Evolutionary conservation across 2,888 invertebrate genomes (phyloP), one percentile per base, ranked within the genome.

Genomic region (Omphaloscelis lunosa): DNA sequence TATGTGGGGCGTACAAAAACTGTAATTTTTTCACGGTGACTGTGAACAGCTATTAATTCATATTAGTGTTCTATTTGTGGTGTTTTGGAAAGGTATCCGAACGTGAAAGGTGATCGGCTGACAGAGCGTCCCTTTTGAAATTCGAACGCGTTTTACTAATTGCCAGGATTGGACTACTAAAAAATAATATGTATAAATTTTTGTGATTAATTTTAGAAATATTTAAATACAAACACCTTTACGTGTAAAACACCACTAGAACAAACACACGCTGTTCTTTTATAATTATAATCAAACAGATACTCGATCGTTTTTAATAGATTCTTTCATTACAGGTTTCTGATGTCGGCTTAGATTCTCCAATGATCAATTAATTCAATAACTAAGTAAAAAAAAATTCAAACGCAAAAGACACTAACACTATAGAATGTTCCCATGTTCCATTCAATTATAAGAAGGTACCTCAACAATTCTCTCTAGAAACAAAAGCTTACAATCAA

Each of bases 11-110:
- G 92, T 93, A 90, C 84, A 87, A 90, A 95, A 94, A 92, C 91
- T 91, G 85, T 91, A 90, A 92, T 93, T 93, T 93, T 93, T 91
- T 90, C 80, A 87, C 86, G 83, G 86, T 85, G 89, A 87, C 89
- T 89, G 87, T 89, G 90, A 91, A 88, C 85, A 87, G 87, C 93
- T 93, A 95, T 95, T 95, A 94, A 94, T 95, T 95, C 93, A 94
- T 94, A 95, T 95, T 95, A 94, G 92, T 93, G 92, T 92, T 89
- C 89, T 89, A 89, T 88, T 86, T 85, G 72, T 86, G 79, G 80
- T 79, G 80, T 84, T 89, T 89, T 61, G 86, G 77, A 79, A 88
- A 82, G 65, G 77, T 85, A 88, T 87, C 78, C 85, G 82, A 88
- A 85, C 82, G 87, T 89, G 88, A 76, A 88, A 90, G 85, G 74